Conservation (phyloP, 2,888 invertebrate genomes). For the Melanophora roralis region DNA sequence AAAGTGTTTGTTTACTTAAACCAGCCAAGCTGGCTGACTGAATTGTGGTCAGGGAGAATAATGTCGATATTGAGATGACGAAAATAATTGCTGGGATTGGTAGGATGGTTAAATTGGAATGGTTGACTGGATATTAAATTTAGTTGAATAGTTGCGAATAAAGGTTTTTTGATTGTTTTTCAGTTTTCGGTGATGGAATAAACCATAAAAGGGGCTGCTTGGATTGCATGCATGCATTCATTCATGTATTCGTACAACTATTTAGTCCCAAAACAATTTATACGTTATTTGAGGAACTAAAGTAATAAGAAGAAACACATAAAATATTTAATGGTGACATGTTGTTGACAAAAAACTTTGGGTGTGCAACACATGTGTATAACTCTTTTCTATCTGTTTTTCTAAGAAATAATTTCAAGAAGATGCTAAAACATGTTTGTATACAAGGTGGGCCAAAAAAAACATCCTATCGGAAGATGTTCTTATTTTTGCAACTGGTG, state of each 20-base stretch:
- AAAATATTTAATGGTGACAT: constrained; percentile 40
- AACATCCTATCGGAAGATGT: too few relatives aligned
- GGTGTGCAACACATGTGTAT: constrained; percentile 20
- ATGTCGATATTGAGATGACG: constrained; percentile 16
- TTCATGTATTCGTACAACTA: constrained; percentile 38
- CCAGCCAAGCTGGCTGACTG: constrained; percentile 50
- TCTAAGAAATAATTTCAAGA: constrained; percentile 1
- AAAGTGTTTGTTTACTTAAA: constrained; percentile 9
- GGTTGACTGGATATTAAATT: constrained; percentile 50
- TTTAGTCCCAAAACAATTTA: constrained; percentile 47
- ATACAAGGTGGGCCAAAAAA: too few relatives aligned
- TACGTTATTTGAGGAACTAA: not conserved
- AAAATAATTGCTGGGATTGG: constrained; percentile 6
- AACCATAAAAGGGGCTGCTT: constrained; percentile 57
- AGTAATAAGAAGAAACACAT: not conserved
- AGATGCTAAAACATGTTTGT: not conserved
- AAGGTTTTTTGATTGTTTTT: constrained; percentile 27
- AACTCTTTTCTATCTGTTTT: not conserved
- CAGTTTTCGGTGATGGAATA: constrained; percentile 54
- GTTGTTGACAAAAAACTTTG: constrained; percentile 52
- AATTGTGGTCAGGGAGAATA: constrained; percentile 39
- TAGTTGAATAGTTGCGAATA: constrained; percentile 17
- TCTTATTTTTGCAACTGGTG: too few relatives aligned
- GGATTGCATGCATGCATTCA: constrained; percentile 54
- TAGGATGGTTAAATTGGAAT: constrained; percentile 48